These are phyloP conservation scores for Carcharodon carcharias DNA, from an alignment of 2,797 vertebrate genomes.

Conservation along the genomic window DNA sequence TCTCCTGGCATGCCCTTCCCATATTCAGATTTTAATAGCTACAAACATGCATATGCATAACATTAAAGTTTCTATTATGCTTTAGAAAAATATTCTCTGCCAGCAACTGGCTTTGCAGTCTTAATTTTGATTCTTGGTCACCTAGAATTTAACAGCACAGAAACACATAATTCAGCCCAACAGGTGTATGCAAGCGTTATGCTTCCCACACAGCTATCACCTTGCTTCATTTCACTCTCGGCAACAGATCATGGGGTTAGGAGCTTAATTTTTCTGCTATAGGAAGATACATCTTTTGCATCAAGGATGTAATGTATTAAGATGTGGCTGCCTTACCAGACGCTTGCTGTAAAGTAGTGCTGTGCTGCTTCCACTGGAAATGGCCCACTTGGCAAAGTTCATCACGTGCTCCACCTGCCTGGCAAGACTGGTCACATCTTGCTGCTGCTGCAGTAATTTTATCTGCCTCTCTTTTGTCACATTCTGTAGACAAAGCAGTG, in stretches of 20 bases:
- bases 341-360: conserved; percentile 94
- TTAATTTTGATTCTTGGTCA: not conserved
- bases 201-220: not conserved
- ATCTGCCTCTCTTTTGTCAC: conserved; percentile 91
- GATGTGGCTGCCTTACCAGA: conserved; percentile 64
- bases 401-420: conserved; percentile 93
- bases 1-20: not conserved
- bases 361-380: conserved; percentile 88
- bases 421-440: conserved; percentile 80
- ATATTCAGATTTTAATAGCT: not conserved
- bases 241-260: not conserved
- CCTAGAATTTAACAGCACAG: not conserved
- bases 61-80: not conserved
- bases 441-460: conserved; percentile 83
- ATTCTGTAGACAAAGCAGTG: conserved; percentile 57
- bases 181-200: not conserved
- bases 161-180: not conserved
- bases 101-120: not conserved
- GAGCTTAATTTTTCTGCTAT: not conserved
- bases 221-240: not conserved
- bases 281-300: not conserved
- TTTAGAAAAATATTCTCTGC: not conserved
- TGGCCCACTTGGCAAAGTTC: conserved; percentile 93
- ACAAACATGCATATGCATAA: not conserved
- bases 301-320: not conserved